These are phyloP conservation scores for Synaphobranchus kaupii DNA, from an alignment of 2,797 vertebrate genomes.

Conservation along the genomic window DNA sequence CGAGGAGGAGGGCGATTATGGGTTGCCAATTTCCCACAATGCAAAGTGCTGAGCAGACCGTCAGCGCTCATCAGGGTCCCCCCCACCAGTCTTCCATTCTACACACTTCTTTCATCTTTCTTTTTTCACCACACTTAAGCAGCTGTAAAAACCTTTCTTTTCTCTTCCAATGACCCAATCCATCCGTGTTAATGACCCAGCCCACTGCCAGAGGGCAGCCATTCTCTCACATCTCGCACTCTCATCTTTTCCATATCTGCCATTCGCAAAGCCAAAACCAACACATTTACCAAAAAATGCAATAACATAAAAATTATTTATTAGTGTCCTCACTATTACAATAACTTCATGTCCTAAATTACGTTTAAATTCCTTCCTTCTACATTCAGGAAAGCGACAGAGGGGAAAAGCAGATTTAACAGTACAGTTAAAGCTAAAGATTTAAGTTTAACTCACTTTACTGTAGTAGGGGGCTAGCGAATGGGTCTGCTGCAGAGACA, in stretches of 20 bases:
- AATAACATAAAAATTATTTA: too few relatives aligned
- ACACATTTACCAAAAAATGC: background rate
- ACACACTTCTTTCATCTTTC: background rate
- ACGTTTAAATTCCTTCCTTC: background rate
- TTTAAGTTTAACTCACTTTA: too few relatives aligned
- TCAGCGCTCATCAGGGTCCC: slow-evolving; percentile 13
- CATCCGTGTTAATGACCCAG: background rate
- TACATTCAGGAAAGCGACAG: background rate
- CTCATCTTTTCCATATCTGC: background rate
- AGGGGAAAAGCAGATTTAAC: background rate
- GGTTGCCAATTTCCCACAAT: background rate
- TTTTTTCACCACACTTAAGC: background rate
- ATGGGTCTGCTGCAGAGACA: too few relatives aligned
- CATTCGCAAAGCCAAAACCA: background rate
- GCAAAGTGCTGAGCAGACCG: background rate
- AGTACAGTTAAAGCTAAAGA: background rate
- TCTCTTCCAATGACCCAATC: background rate
- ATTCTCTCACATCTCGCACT: too few relatives aligned
- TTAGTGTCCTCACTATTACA: too few relatives aligned
- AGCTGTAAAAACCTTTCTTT: background rate
- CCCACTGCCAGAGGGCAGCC: background rate
- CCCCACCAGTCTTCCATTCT: background rate
- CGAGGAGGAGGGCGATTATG: background rate
- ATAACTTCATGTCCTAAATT: background rate
- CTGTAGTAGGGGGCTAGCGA: too few relatives aligned